Conservation (phyloP, 2,888 invertebrate genomes). For the Philereme vetulata region DNA sequence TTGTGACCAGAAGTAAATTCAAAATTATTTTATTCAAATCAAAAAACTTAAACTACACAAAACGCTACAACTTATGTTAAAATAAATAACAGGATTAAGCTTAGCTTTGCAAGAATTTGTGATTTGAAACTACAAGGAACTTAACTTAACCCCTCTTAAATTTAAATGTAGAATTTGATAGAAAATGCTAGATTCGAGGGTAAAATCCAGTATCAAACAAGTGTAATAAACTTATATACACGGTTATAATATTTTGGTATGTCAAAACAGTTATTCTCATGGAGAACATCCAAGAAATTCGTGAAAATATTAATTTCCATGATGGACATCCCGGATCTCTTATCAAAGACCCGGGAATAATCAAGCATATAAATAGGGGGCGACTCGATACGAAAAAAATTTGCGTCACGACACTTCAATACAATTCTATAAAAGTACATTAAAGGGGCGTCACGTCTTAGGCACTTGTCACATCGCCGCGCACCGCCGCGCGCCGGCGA, state of each 20-base stretch:
- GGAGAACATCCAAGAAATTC: neutral
- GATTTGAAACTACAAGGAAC: slow-evolving; percentile 19
- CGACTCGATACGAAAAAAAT: too few relatives aligned
- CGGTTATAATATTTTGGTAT: neutral
- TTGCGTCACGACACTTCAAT: too few relatives aligned
- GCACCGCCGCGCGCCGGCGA: too few relatives aligned
- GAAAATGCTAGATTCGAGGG: slow-evolving; percentile 23
- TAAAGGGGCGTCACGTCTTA: too few relatives aligned
- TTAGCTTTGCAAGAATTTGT: slow-evolving; percentile 32
- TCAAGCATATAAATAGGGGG: too few relatives aligned
- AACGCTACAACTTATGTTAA: slow-evolving; percentile 46
- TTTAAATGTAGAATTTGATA: slow-evolving; percentile 5
- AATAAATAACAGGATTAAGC: slow-evolving; percentile 43
- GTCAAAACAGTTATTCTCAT: neutral
- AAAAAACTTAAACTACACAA: slow-evolving; percentile 52
- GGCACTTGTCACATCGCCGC: too few relatives aligned
- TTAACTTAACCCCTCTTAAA: slow-evolving; percentile 13
- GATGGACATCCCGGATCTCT: too few relatives aligned
- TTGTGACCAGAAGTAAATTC: slow-evolving; percentile 64
- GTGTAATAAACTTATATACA: neutral
- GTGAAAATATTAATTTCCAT: too few relatives aligned
- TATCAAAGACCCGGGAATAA: too few relatives aligned
- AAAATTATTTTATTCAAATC: slow-evolving; percentile 66
- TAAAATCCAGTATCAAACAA: slow-evolving; percentile 5
- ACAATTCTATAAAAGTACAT: too few relatives aligned